Base-by-base conservation (phyloP, 2,797 vertebrate species). In the Forpus xanthops region DNA sequence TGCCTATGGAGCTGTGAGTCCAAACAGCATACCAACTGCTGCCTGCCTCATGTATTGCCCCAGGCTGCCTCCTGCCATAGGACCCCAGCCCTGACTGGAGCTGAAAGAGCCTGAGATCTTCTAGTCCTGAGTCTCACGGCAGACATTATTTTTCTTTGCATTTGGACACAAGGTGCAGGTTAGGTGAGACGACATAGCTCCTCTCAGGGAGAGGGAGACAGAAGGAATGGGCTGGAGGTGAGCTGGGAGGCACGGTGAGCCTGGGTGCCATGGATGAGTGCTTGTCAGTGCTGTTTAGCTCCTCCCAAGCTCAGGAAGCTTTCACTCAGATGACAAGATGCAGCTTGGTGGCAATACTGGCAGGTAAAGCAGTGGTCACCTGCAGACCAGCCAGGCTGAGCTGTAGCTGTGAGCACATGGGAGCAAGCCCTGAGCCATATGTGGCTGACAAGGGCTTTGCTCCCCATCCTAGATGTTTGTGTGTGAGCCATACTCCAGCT, bases 401-500 rank as follows among this genome's bases (percentile, higher is more conserved):
- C n/a, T 64, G 37, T 55, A 68, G 24, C 14, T 73, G 41, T 56
- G 41, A 68, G 37, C 33, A 27, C 41, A 9, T 50, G n/a, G 49
- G 18, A 67, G 19, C 15, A 44, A 83, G 44, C 9, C 21, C 62
- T 35, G 47, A 75, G 52, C 8, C 21, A 19, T 66, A 41, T 1
- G 11, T n/a, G 6, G 18, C 68, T 77, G 30, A 17, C 1, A 11
- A 85, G n/a, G 24, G 8, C 44, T 85, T 90, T 65, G 24, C 16
- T 65, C 15, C 18, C 18, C 13, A 27, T 33, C 41, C 41, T 19
- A 41, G 37, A 28, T 21, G 14, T 33, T 19, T 18, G 18, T 2
- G 0, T 5, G 11, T 21, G 11, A 10, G 52, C 4, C 0, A 0
- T 24, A 17, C 6, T 0, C 9, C 52, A 87, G 17, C 12, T 27